A percentile compares a stretch with the other conserved stretches of the same genome.
Evolutionary conservation across 30 jellyfish, hydroid and myxozoan species (phyloP).

Genomic region (Turritopsis dohrnii): DNA sequence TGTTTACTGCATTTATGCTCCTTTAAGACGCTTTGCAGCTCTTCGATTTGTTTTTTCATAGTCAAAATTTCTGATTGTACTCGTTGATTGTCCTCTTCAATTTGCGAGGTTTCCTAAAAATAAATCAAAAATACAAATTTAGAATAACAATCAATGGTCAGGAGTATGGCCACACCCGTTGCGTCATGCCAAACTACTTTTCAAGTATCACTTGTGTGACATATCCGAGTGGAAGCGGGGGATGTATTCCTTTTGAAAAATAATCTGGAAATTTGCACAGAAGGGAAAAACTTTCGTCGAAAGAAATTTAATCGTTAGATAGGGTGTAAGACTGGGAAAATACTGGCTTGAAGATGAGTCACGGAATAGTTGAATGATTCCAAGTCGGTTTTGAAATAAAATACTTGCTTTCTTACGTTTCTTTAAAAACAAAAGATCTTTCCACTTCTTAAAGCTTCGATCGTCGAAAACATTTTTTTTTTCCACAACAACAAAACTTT

Average conservation of each 20-base stretch:
- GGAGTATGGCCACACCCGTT: neutral
- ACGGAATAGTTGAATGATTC: neutral
- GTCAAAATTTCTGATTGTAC: conserved; percentile 62
- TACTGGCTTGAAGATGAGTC: neutral
- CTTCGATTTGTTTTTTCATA: conserved; percentile 57
- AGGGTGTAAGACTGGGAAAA: neutral
- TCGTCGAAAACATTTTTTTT: neutral
- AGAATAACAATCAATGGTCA: neutral
- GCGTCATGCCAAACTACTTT: neutral
- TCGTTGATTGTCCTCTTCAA: conserved; percentile 57
- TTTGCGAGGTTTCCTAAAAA: conserved; percentile 71
- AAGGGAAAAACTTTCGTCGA: neutral
- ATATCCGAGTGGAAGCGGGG: neutral
- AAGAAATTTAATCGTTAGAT: neutral
- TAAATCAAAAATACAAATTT: neutral
- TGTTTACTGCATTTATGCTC: conserved; percentile 65
- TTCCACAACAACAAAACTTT: neutral
- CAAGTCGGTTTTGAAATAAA: neutral
- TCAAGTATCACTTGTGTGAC: neutral
- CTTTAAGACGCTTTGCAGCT: conserved; percentile 56
- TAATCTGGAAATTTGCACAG: neutral
- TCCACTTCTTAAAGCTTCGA: neutral
- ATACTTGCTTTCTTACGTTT: neutral
- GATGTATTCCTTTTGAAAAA: neutral
- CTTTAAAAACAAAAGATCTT: neutral